Conservation (phyloP, 2,797 vertebrate species). For the Chromis chromis region DNA sequence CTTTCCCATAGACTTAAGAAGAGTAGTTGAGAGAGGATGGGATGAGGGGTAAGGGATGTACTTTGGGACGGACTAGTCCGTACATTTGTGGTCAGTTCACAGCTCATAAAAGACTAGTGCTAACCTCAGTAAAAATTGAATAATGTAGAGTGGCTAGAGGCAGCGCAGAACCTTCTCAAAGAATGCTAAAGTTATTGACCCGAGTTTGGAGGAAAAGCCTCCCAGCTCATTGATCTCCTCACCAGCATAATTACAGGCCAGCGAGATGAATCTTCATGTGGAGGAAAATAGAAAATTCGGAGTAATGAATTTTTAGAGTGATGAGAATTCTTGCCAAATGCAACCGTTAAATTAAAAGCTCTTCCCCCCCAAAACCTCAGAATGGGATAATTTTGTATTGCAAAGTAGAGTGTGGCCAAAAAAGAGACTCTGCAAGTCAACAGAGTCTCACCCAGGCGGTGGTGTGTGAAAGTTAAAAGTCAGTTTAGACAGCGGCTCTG, state of each 20-base stretch:
- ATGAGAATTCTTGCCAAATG: conserved; percentile 68
- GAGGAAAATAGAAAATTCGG: conserved; percentile 66
- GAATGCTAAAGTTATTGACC: conserved; percentile 77
- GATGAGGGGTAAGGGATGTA: conserved; percentile 76
- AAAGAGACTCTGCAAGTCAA: conserved; percentile 58
- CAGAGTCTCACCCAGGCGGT: conserved; percentile 52
- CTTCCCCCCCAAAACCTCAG: conserved; percentile 64
- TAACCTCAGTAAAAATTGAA: conserved; percentile 79
- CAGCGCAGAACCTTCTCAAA: conserved; percentile 66
- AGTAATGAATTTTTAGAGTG: conserved; percentile 69
- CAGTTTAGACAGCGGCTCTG: conserved; percentile 56
- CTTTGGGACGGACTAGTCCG: conserved; percentile 77
- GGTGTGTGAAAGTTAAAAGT: conserved; percentile 62
- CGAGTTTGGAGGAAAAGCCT: conserved; percentile 67
- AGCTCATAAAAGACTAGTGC: conserved; percentile 84
- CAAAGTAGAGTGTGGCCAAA: conserved; percentile 53
- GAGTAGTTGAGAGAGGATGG: conserved; percentile 74
- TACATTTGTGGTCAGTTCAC: conserved; percentile 87
- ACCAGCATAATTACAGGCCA: conserved; percentile 76
- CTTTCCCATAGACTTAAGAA: conserved; percentile 85
- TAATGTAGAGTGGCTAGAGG: conserved; percentile 77
- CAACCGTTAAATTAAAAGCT: conserved; percentile 76
- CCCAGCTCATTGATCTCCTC: conserved; percentile 76
- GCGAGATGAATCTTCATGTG: conserved; percentile 67
- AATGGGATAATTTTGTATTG: conserved; percentile 68